Conservation (phyloP, 2,797 vertebrate genomes). For the Scolopax bukidnonensis region DNA sequence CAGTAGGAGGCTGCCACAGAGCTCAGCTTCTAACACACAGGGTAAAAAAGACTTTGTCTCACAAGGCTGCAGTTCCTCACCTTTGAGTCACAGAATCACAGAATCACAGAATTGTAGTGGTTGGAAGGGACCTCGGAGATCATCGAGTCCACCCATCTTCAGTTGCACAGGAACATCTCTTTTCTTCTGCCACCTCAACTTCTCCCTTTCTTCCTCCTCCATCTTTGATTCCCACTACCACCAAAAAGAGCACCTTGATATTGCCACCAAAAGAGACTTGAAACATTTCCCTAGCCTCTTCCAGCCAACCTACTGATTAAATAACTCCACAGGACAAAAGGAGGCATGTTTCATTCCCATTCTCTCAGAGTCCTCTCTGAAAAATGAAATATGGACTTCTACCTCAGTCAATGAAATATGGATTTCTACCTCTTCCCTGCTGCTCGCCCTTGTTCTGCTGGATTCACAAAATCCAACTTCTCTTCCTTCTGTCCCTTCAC, state of each 20-base stretch:
- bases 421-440: background rate
- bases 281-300: background rate
- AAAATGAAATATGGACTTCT: background rate
- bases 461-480: background rate
- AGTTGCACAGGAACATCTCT: background rate
- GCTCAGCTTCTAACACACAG: background rate
- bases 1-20: background rate
- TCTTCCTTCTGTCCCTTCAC: background rate
- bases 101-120: no score
- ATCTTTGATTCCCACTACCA: background rate
- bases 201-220: background rate
- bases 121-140: no score
- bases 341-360: background rate
- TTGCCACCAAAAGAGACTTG: background rate
- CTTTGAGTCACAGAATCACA: no score
- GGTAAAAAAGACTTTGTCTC: background rate
- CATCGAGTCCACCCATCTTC: background rate
- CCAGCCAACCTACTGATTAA: background rate
- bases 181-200: background rate
- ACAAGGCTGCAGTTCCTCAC: background rate
- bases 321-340: background rate
- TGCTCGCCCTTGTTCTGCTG: background rate
- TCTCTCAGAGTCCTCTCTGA: background rate
- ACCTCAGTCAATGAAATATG: background rate
- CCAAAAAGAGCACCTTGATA: background rate